Percentiles rank a stretch among this genome's conserved stretches.
Conservation (phyloP, 1,140 invertebrate genomes). For the Drosophila nigromelanica region DNA sequence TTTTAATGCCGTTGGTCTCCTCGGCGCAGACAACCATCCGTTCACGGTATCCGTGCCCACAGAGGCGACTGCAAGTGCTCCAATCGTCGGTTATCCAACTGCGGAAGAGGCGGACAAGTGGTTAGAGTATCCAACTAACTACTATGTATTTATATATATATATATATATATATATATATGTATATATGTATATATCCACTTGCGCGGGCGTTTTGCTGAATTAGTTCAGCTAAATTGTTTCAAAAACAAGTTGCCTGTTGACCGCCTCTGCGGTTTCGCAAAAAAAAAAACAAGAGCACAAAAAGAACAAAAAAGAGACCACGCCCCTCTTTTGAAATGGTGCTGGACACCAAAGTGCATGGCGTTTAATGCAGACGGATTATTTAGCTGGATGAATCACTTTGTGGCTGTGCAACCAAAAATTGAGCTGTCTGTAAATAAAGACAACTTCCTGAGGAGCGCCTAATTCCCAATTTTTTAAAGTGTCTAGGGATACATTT, state of each 20-base stretch:
- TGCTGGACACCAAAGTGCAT: constrained; percentile 51
- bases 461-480: neutral
- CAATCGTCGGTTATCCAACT: constrained; percentile 96
- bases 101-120: constrained; percentile 62
- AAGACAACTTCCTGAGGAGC: neutral
- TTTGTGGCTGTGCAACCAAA: neutral
- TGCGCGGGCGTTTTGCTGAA: constrained; percentile 39
- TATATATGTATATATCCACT: constrained; percentile 2
- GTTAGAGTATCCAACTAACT: constrained; percentile 30
- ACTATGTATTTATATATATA: neutral
- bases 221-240: constrained; percentile 58
- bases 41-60: constrained; percentile 91
- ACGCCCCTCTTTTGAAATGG: constrained; percentile 38
- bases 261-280: constrained; percentile 30
- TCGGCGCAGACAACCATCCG: constrained; percentile 92
- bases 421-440: constrained; percentile 3
- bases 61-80: constrained; percentile 92
- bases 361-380: constrained; percentile 32
- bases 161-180: no score
- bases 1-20: constrained; percentile 88
- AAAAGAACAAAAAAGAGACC: constrained; percentile 10
- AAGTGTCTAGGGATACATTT: no score
- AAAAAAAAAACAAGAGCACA: constrained; percentile 5
- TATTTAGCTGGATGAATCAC: constrained; percentile 22
- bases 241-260: constrained; percentile 38